Conservation (phyloP, 64 coral and sea anemone genomes). For the Acropora yongei region DNA sequence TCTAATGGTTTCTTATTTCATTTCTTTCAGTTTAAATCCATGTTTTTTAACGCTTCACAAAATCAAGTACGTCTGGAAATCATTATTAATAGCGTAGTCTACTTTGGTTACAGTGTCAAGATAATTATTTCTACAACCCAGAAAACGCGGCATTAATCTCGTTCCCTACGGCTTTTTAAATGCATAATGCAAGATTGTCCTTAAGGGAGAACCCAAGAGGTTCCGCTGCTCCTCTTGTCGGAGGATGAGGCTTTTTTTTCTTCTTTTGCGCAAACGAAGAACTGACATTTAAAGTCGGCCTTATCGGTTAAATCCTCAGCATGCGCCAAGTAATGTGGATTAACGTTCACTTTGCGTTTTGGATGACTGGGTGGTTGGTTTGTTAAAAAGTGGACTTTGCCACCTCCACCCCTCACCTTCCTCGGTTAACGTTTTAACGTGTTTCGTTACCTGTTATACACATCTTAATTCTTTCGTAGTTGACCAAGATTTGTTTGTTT, state of each 20-base stretch:
- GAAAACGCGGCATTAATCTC: no score
- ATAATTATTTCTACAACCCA: no score
- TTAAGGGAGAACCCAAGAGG: not conserved
- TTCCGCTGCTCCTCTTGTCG: not conserved
- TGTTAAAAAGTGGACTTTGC: not conserved
- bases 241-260: no score
- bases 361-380: not conserved
- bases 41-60: conserved; percentile 82
- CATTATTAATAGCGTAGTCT: not conserved
- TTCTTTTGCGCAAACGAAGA: no score
- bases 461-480: not conserved
- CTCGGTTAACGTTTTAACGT: not conserved
- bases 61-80: not conserved
- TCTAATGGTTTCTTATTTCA: not conserved
- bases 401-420: no score
- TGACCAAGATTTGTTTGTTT: not conserved
- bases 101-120: not conserved
- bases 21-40: conserved; percentile 89
- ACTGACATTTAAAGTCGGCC: no score
- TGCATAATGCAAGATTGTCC: not conserved
- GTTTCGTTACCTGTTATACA: no score
- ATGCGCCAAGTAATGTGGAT: no score
- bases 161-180: no score
- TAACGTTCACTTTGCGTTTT: no score
- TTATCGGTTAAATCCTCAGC: no score